A percentile compares a stretch with the other conserved stretches of the same genome.
Conservation (phyloP, 2,113 vertebrate genomes). For the Oncorhynchus mykiss region DNA sequence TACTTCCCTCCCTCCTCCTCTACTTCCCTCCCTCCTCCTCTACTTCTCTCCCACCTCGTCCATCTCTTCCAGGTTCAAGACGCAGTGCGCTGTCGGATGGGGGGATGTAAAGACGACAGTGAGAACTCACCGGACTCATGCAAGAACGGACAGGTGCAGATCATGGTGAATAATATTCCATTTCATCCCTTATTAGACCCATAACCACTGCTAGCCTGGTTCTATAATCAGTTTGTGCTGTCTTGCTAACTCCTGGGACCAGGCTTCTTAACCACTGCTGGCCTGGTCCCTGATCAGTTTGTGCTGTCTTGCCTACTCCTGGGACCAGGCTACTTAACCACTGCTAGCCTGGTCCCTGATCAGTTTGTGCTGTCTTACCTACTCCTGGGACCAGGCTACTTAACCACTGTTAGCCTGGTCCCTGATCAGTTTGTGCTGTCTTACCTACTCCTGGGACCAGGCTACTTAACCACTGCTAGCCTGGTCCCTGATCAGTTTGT, state of each 20-base stretch:
- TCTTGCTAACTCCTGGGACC: background rate
- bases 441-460: background rate
- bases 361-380: slow-evolving; percentile 10
- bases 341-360: too few relatives aligned
- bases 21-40: background rate
- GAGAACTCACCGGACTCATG: slow-evolving; percentile 98
- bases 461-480: slow-evolving; percentile 13
- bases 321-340: too few relatives aligned
- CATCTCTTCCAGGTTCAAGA: slow-evolving; percentile 87
- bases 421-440: slow-evolving; percentile 11
- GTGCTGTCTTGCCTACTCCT: too few relatives aligned
- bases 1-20: background rate
- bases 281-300: background rate
- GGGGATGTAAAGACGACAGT: slow-evolving; percentile 93
- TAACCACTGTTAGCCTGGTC: too few relatives aligned
- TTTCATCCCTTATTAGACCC: slow-evolving; percentile 57
- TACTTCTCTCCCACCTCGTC: background rate
- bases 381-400: too few relatives aligned
- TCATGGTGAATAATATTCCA: slow-evolving; percentile 92
- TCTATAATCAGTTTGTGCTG: slow-evolving; percentile 13
- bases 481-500: slow-evolving; percentile 5
- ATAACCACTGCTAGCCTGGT: slow-evolving; percentile 15
- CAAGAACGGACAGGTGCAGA: slow-evolving; percentile 99
- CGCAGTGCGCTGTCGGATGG: slow-evolving; percentile 94
- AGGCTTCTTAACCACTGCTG: slow-evolving; percentile 6